A percentile compares a stretch with the other conserved stretches of the same genome.
phyloP scores from a whole-genome alignment of 2,113 vertebrate genomes.

The Crotophaga sulcirostris region DNA sequence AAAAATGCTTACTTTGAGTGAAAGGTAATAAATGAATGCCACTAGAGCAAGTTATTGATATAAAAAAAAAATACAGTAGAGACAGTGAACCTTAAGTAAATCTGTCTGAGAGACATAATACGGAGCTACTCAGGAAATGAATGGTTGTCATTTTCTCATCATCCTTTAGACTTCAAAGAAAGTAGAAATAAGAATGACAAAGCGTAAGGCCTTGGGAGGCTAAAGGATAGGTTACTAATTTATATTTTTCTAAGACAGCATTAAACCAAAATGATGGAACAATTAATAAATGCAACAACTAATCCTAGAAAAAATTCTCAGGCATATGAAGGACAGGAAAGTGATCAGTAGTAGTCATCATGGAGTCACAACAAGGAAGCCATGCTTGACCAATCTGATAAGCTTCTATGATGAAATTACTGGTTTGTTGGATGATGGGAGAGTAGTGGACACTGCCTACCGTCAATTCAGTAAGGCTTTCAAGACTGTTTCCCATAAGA shows the following conservation, averaged over 20 bases:
- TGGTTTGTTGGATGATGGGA: not conserved
- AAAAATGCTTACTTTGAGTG: not conserved
- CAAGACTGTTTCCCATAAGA: not conserved
- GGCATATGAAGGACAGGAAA: not conserved
- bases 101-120: not conserved
- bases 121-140: not conserved
- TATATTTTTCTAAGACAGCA: not conserved
- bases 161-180: not conserved
- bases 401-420: not conserved
- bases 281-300: not conserved
- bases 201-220: not conserved
- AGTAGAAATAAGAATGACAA: not conserved
- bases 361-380: not conserved
- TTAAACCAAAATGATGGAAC: not conserved
- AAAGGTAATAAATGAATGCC: not conserved
- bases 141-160: not conserved
- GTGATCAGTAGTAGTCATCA: not conserved
- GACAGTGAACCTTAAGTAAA: not conserved
- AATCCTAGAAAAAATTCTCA: not conserved
- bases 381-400: not conserved
- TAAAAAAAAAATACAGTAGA: not conserved
- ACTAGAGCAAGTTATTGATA: not conserved
- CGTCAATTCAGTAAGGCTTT: not conserved
- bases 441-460: not conserved
- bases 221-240: not conserved